These are phyloP conservation scores for Drosophila gunungcola DNA, from an alignment of 1,140 invertebrate genomes.

Conservation along the genomic window DNA sequence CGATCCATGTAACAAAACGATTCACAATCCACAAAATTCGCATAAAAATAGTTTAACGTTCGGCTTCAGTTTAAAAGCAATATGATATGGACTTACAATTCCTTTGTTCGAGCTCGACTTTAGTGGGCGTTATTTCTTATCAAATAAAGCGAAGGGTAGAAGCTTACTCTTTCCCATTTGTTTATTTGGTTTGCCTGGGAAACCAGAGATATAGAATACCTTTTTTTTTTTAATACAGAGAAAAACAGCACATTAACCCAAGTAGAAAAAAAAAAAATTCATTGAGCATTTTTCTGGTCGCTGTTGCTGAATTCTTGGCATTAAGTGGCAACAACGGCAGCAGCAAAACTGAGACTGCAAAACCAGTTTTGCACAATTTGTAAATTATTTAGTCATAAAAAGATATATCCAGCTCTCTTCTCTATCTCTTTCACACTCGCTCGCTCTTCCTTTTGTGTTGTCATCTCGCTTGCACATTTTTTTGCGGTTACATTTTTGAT, in stretches of 20 bases:
- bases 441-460: neutral
- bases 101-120: slow-evolving; percentile 27
- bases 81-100: slow-evolving; percentile 2
- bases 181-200: slow-evolving; percentile 23
- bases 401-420: slow-evolving; percentile 36
- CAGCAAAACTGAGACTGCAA: slow-evolving; percentile 12
- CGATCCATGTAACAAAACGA: neutral
- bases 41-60: slow-evolving; percentile 19
- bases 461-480: slow-evolving; percentile 16
- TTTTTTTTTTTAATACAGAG: neutral
- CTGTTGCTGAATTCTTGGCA: slow-evolving; percentile 46
- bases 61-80: slow-evolving; percentile 7
- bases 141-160: slow-evolving; percentile 10
- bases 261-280: slow-evolving; percentile 49
- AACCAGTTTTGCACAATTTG: slow-evolving; percentile 74
- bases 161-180: slow-evolving; percentile 9
- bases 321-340: slow-evolving; percentile 32
- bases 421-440: neutral
- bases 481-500: slow-evolving; percentile 18
- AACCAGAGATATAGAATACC: slow-evolving; percentile 12
- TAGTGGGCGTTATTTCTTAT: slow-evolving; percentile 37
- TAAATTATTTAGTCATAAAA: slow-evolving; percentile 74
- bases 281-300: slow-evolving; percentile 64
- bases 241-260: slow-evolving; percentile 4
- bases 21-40: neutral